Evolutionary conservation across 2,888 invertebrate species (phyloP), one percentile per base, ranked within the genome.

Genomic region (Campaea margaritaria): DNA sequence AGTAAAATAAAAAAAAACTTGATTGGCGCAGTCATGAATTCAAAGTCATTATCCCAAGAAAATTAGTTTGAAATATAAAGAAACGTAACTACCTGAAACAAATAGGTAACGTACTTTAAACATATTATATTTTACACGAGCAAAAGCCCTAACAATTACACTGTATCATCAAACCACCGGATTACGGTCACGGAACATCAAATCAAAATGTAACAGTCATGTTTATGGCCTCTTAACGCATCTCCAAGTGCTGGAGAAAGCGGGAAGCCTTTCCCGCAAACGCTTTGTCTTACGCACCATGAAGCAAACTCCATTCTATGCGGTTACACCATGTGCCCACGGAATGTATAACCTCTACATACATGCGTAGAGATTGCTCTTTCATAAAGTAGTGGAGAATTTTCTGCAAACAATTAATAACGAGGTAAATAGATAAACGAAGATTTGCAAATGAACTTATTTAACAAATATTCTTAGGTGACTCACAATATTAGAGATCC

Each of bases 191-290:
- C 27, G 54, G 50, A 45, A 54, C 54, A 59, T 59, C 54, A 59
- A 59, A 59, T 54, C 63, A 56, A 65, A 51, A 60, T 65, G 60
- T 66, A 56, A 59, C 60, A 62, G 64, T 60, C 73, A 69, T 75
- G 76, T 83, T 83, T 82, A 84, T 78, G 75, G 72, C 64, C 73
- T 65, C 76, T 79, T 76, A 79, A 78, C 79, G 75, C 76, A 79
- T 76, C 76, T 70, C 69, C 0, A 70, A 64, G 70, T 74, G 66
- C 67, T 73, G 65, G 71, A 70, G 51, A 58, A 53, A 68, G 52
- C 69, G 65, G 58, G 31, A 16, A 43, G 58, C 53, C 58, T 53
- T 64, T 53, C 50, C 74, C 69, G 58, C 66, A 67, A 73, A 70
- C 68, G 72, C 65, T 73, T 69, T 73, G 73, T 74, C 73, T 75